Percentiles rank a stretch among this genome's conserved stretches.
Evolutionary conservation across 2,888 invertebrate species (phyloP).

Genomic region (Stenotaenia linearis): DNA sequence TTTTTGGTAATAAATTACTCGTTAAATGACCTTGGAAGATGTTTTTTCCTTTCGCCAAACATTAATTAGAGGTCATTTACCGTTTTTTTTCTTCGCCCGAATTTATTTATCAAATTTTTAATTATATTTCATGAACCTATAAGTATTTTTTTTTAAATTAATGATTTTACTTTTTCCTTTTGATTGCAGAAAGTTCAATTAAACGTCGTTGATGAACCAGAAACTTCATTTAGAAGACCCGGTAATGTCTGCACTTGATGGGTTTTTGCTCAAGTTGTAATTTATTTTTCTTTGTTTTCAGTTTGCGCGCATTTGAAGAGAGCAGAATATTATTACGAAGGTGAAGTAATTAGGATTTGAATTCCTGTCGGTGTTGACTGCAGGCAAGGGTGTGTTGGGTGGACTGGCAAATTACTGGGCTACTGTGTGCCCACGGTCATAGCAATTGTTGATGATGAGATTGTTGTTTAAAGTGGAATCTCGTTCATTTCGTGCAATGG

Average conservation of each 20-base stretch:
- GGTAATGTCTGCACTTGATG: neutral
- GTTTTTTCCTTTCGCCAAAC: neutral
- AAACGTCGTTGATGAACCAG: neutral
- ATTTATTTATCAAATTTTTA: neutral
- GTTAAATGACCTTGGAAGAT: neutral
- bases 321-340: neutral
- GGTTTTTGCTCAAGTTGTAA: slow-evolving; percentile 11
- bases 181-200: neutral
- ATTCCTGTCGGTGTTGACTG: slow-evolving; percentile 4
- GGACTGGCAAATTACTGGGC: neutral
- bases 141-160: neutral
- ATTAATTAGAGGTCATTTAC: neutral
- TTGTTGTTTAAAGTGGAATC: neutral
- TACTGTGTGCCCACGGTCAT: slow-evolving; percentile 13
- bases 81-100: neutral
- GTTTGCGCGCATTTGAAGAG: neutral
- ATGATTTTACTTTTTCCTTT: neutral
- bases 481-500: neutral
- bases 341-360: slow-evolving; percentile 14
- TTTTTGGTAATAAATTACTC: neutral
- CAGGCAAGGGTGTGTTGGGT: neutral
- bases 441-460: slow-evolving; percentile 5
- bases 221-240: neutral
- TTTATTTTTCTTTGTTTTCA: slow-evolving; percentile 13
- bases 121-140: neutral